Conservation (phyloP, 2,797 vertebrate species). For the Xiphorhynchus erythropygius region DNA sequence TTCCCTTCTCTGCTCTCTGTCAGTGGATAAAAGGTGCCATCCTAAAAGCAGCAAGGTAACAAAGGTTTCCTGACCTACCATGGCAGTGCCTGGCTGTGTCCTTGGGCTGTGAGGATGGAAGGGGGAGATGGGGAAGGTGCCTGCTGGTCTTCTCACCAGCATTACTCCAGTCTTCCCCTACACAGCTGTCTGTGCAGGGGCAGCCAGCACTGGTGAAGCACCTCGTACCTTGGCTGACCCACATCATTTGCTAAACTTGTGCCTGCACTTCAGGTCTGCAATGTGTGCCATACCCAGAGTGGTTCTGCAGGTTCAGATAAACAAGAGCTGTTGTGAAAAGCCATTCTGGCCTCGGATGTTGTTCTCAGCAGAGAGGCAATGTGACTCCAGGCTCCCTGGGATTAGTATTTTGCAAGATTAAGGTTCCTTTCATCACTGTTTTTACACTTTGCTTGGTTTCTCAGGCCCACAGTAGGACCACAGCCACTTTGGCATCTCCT, state of each 20-base stretch:
- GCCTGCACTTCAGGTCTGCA: not conserved
- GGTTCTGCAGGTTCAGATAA: not conserved
- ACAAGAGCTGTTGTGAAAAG: not conserved
- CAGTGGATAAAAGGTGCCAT: not conserved
- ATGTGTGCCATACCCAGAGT: rapidly evolving
- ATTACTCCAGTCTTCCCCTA: not conserved
- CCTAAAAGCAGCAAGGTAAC: not conserved
- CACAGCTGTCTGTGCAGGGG: not conserved
- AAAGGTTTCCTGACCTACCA: rapidly evolving
- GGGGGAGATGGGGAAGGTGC: rapidly evolving
- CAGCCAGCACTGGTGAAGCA: not conserved
- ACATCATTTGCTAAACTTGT: not conserved
- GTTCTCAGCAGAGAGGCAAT: not conserved
- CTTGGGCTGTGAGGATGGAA: not conserved
- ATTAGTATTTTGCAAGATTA: not conserved
- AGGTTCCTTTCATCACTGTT: not conserved
- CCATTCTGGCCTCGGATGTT: not conserved
- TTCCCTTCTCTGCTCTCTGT: not conserved
- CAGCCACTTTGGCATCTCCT: not conserved
- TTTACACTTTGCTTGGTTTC: not conserved
- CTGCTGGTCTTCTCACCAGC: not conserved
- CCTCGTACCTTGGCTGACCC: not conserved
- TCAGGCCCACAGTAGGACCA: not conserved
- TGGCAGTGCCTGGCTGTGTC: not conserved
- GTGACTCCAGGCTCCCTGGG: not conserved